Evolutionary conservation across 1,140 invertebrate species (phyloP).

Genomic region (Lasaia peninsularis): DNA sequence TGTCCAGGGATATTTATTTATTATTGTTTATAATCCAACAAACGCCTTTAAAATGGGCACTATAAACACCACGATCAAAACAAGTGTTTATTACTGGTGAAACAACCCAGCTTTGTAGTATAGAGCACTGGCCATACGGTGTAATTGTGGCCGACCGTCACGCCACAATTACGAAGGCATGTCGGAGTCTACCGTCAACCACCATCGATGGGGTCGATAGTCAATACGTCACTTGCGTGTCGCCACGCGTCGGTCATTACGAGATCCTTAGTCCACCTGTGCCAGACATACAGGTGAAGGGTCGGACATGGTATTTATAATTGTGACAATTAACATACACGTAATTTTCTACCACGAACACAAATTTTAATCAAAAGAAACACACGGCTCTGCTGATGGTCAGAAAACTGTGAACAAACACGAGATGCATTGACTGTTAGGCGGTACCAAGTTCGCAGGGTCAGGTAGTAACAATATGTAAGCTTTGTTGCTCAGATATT

Average conservation of each 20-base stretch:
- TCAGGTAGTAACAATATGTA: too few relatives aligned
- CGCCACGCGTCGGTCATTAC: conserved; percentile 26
- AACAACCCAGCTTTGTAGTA: conserved; percentile 27
- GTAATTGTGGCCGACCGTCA: conserved; percentile 34
- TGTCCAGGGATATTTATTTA: too few relatives aligned
- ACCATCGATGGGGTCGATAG: conserved; percentile 17
- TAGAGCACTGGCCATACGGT: conserved; percentile 31
- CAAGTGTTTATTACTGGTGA: conserved; percentile 23
- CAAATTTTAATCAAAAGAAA: too few relatives aligned
- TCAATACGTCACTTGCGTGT: conserved; percentile 16
- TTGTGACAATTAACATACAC: neutral
- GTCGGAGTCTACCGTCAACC: conserved; percentile 35
- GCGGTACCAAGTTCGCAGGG: too few relatives aligned
- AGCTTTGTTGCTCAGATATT: too few relatives aligned
- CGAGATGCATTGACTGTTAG: too few relatives aligned
- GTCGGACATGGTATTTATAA: neutral
- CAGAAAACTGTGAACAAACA: too few relatives aligned
- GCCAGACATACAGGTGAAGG: conserved; percentile 12
- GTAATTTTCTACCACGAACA: neutral
- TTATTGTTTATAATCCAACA: too few relatives aligned
- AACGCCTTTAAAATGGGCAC: neutral
- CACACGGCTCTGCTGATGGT: too few relatives aligned
- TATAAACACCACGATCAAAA: conserved; percentile 18
- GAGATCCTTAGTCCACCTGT: conserved; percentile 20
- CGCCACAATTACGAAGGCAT: conserved; percentile 43